Conservation (phyloP, 2,113 vertebrate genomes). For the Dryoscopus gambensis region DNA sequence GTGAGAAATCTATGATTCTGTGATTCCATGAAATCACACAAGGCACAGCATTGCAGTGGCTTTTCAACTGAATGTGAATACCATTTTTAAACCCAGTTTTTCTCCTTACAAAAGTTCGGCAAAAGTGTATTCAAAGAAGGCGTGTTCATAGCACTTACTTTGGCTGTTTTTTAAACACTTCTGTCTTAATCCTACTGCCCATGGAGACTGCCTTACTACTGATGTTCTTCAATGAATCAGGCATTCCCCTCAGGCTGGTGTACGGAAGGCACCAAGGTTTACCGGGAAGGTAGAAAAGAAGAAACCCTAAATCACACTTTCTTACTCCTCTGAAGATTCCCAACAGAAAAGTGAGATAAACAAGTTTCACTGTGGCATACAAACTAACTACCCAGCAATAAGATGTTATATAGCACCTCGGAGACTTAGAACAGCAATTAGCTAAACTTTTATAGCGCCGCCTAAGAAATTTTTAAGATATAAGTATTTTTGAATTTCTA, state of each 20-base stretch:
- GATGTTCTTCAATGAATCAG: background rate
- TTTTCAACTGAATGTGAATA: background rate
- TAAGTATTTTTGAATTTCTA: background rate
- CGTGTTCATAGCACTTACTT: rapidly evolving
- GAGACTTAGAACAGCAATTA: background rate
- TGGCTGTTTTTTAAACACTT: background rate
- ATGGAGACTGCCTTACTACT: background rate
- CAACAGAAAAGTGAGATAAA: background rate
- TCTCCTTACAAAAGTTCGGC: background rate
- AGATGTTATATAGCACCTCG: background rate
- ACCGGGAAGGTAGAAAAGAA: background rate
- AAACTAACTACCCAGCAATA: background rate
- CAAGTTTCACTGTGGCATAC: background rate
- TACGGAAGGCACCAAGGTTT: background rate
- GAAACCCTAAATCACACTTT: background rate
- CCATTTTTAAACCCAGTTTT: background rate
- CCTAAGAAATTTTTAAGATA: background rate
- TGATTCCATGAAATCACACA: background rate
- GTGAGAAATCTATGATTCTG: background rate
- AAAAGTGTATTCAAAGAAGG: background rate
- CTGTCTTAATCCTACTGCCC: background rate
- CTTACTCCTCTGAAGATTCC: background rate
- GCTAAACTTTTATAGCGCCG: background rate
- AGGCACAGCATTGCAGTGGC: background rate
- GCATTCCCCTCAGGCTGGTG: background rate